Base-by-base conservation (phyloP, 2,113 vertebrate species). In the Myocastor coypus region DNA sequence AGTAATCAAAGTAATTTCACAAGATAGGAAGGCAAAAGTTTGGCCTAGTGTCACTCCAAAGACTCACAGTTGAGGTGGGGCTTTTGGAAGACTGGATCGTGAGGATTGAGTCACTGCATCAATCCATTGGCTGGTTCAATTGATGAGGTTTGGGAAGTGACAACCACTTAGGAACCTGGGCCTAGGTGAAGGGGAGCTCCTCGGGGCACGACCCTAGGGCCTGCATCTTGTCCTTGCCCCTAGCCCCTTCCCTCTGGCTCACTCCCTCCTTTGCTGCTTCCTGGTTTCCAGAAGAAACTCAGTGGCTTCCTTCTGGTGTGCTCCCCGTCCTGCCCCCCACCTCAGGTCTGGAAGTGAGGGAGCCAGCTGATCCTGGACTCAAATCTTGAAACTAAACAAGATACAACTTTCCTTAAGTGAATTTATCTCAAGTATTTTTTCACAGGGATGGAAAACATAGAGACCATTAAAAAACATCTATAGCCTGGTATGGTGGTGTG, bases 1-100 rank as follows among this genome's bases (percentile, higher is more conserved):
- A 14, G 20, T 88, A 88, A 85, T 93, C 37, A 96, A 92, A 88
- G 89, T 52, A 89, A 34, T 82, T 68, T 75, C 13, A 69, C 42
- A 91, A 92, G 55, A 61, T 66, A 89, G 61, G 81, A 87, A 73
- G 13, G 34, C 37, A 73, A 82, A 87, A 75, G 71, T 42, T 37
- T 71, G 37, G 71, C 71, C n/a, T 22, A 26, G 24, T 73, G 20
- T 40, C 16, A 3, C 34, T 22, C 71, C 11, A 75, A 5, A 24
- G 37, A 4, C 71, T 40, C 20, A 40, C 24, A 9, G 20, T 40
- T 40, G n/a, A 71, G 69, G 69, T 26, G 40, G 40, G 11, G 22
- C 71, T 24, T 75, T 28, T 28, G 71, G 69, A 75, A 42, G 40
- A 42, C 10, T 73, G 22, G 71, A 75, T 75, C 24, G 6, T 75